phyloP scores from a whole-genome alignment of 2,797 vertebrate species.

The Microcaecilia unicolor region DNA sequence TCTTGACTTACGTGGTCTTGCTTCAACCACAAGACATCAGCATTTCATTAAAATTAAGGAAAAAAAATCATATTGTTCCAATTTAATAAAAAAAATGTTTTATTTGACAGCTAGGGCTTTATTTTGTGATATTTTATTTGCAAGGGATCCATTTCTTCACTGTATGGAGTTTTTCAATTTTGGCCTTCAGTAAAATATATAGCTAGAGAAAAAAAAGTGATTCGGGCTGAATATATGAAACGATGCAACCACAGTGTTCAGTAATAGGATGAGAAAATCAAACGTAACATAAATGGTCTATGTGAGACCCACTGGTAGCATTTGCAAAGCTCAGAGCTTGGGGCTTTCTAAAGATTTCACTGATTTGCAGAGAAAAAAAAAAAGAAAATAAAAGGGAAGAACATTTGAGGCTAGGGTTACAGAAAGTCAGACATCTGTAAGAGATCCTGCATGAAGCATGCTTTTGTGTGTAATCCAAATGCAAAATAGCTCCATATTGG shows the following conservation, averaged over 20 bases:
- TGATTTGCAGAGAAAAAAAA: neutral
- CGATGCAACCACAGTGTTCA: no score
- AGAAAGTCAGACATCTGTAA: no score
- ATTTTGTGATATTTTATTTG: conserved; percentile 2
- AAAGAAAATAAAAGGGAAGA: rapidly evolving
- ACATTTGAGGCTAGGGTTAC: no score
- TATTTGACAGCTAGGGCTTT: conserved; percentile 7
- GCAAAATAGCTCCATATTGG: no score
- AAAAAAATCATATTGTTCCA: no score
- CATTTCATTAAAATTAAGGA: neutral
- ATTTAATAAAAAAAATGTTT: no score
- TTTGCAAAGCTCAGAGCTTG: neutral
- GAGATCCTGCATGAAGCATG: no score
- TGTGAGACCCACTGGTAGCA: neutral
- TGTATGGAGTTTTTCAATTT: neutral
- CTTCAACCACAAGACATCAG: neutral
- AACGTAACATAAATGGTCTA: neutral
- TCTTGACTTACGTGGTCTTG: no score
- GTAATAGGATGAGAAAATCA: conserved; percentile 1
- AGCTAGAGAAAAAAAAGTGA: no score
- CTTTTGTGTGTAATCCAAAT: no score
- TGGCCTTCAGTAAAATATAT: neutral
- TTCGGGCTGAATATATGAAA: neutral
- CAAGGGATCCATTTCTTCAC: conserved; percentile 4
- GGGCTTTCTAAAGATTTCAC: neutral